Percentiles rank a stretch among this genome's conserved stretches.
These are phyloP conservation scores for Dissostichus mawsoni DNA, from an alignment of 2,113 vertebrate genomes.

Conservation along the genomic window DNA sequence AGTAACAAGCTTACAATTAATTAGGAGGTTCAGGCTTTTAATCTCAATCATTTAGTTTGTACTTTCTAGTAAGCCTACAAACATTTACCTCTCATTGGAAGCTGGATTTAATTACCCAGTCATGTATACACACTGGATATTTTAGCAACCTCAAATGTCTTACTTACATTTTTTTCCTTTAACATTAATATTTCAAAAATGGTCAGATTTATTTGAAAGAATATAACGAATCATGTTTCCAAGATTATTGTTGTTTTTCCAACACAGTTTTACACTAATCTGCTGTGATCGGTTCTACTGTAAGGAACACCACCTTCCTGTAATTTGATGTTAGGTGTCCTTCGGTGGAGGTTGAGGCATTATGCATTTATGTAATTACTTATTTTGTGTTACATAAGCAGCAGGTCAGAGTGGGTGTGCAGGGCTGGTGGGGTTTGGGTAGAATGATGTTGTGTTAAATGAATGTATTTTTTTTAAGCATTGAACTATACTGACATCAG, in stretches of 20 bases:
- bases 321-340: constrained; percentile 17
- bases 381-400: constrained; percentile 29
- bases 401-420: constrained; percentile 12
- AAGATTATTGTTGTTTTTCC: not conserved
- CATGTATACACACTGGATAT: not conserved
- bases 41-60: not conserved
- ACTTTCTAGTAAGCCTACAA: not conserved
- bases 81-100: not conserved
- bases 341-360: not conserved
- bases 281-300: not conserved
- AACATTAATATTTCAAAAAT: not conserved
- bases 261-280: not conserved
- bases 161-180: too few relatives aligned
- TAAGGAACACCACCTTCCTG: not conserved
- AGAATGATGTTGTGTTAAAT: not conserved
- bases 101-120: not conserved
- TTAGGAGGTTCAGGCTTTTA: not conserved
- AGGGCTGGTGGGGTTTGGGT: not conserved
- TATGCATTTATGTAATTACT: constrained; percentile 33
- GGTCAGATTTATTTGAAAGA: not conserved
- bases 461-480: not conserved
- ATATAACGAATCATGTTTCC: not conserved
- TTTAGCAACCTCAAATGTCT: too few relatives aligned
- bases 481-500: not conserved
- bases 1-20: not conserved